Evolutionary conservation across 2,113 vertebrate species (phyloP).

Genomic region (Neogobius melanostomus): DNA sequence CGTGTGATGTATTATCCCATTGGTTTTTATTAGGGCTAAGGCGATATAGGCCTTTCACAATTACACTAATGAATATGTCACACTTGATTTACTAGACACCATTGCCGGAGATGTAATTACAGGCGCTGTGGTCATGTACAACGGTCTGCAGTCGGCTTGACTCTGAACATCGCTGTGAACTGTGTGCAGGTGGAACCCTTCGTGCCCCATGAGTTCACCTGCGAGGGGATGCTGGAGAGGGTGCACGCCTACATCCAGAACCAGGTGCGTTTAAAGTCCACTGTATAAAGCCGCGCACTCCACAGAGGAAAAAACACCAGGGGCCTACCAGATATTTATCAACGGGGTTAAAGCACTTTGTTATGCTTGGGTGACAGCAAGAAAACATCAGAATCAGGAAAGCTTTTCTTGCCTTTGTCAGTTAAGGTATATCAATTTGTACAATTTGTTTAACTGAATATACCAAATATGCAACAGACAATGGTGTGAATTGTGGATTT

Average conservation of each 20-base stretch:
- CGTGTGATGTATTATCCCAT: conserved; percentile 62
- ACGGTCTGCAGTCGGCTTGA: not conserved
- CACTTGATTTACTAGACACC: conserved; percentile 63
- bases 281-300: no score
- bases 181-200: conserved; percentile 89
- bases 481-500: no score
- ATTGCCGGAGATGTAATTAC: conserved; percentile 51
- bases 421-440: no score
- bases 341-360: no score
- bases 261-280: conserved; percentile 79
- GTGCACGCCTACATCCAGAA: conserved; percentile 94
- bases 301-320: no score
- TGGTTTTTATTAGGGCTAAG: conserved; percentile 63
- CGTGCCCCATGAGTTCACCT: conserved; percentile 94
- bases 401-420: no score
- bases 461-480: no score
- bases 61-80: conserved; percentile 74
- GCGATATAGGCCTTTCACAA: conserved; percentile 62
- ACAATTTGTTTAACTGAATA: no score
- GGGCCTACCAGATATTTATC: no score
- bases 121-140: not conserved
- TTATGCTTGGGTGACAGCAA: no score
- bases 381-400: no score
- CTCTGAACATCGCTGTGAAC: conserved; percentile 7
- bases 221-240: conserved; percentile 94